A percentile compares a stretch with the other conserved stretches of the same genome.
Evolutionary conservation across 2,888 invertebrate genomes (phyloP).

Genomic region (Coelinius sp.): DNA sequence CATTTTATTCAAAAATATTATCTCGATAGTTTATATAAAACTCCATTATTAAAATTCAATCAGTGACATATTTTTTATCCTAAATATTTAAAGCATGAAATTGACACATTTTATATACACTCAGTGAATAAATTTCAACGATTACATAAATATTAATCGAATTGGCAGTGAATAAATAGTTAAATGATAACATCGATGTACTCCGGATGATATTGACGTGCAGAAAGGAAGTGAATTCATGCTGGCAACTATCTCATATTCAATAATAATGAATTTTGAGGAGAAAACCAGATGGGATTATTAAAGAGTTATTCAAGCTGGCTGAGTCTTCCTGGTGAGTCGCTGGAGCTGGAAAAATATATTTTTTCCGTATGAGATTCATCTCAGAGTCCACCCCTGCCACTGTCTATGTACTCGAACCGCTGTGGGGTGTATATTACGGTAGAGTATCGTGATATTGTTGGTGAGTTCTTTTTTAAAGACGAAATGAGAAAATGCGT

Average conservation of each 20-base stretch:
- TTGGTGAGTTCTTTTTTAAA: background rate
- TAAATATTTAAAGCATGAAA: background rate
- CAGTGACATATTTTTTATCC: background rate
- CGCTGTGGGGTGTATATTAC: constrained; percentile 61
- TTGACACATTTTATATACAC: background rate
- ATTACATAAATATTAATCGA: background rate
- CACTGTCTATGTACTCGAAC: constrained; percentile 70
- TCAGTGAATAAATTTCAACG: constrained; percentile 1
- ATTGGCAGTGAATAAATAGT: constrained; percentile 29
- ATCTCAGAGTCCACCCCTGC: constrained; percentile 65
- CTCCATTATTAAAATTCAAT: background rate
- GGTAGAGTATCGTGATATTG: constrained; percentile 25
- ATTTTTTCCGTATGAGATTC: constrained; percentile 37
- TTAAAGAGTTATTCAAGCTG: constrained; percentile 62
- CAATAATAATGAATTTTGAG: constrained; percentile 1
- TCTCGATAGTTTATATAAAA: background rate
- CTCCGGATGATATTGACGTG: constrained; percentile 1
- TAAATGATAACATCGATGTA: constrained; percentile 3
- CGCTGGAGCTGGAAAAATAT: constrained; percentile 70
- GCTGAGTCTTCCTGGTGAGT: constrained; percentile 67
- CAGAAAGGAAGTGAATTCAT: constrained; percentile 7
- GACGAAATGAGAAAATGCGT: background rate
- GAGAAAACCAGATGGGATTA: constrained; percentile 4
- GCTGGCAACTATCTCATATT: background rate
- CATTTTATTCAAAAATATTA: background rate